Conservation (phyloP, 2,113 vertebrate species). For the Oreotrochilus melanogaster region DNA sequence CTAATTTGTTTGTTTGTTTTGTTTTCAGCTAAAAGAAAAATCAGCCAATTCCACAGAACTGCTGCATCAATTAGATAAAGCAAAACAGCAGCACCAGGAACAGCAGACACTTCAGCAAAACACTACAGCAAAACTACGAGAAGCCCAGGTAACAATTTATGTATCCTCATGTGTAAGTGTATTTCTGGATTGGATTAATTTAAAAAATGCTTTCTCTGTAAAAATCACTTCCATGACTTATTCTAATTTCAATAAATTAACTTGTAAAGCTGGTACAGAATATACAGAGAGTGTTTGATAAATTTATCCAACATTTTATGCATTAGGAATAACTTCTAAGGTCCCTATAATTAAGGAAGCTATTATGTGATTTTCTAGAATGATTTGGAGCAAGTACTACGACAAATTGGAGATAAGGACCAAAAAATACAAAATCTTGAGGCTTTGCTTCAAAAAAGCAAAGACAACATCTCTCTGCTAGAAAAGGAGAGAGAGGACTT, state of each 20-base stretch:
- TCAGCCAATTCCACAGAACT: conserved; percentile 86
- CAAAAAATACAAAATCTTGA: conserved; percentile 99
- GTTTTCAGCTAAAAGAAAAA: conserved; percentile 89
- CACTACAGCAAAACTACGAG: conserved; percentile 92
- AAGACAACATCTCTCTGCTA: conserved; percentile 90
- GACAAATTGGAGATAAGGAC: conserved; percentile 98
- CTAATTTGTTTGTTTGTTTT: neutral
- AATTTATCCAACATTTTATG: conserved; percentile 17
- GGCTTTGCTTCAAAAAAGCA: conserved; percentile 95
- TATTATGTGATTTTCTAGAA: conserved; percentile 81
- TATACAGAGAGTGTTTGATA: neutral
- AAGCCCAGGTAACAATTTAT: conserved; percentile 88
- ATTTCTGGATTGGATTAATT: neutral
- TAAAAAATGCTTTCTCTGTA: neutral
- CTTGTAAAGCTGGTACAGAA: neutral
- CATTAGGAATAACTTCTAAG: conserved; percentile 34
- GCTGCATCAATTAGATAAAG: conserved; percentile 95
- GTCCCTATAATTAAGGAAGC: conserved; percentile 47
- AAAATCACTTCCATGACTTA: neutral
- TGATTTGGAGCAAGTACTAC: conserved; percentile 96
- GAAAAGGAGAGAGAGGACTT: conserved; percentile 95
- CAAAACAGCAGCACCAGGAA: conserved; percentile 95
- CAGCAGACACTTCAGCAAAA: conserved; percentile 92
- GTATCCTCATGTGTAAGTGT: neutral
- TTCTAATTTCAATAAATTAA: neutral